These are phyloP conservation scores for Altica lythri DNA, from an alignment of 2,888 invertebrate genomes.

Conservation along the genomic window DNA sequence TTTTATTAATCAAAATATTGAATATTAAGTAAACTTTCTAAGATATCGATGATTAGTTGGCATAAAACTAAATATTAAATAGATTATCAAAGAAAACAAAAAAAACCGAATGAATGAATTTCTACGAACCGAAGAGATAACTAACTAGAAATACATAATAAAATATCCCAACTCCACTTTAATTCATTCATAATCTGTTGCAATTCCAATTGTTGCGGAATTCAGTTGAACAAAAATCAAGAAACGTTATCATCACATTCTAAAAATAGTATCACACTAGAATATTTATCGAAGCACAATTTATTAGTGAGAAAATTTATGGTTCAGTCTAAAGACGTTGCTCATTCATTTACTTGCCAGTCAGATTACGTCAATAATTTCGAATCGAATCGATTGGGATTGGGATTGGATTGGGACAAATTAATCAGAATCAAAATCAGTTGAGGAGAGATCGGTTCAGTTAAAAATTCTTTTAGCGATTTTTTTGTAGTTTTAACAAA, in stretches of 20 bases:
- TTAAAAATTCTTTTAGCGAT: constrained; percentile 10
- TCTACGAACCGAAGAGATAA: no score
- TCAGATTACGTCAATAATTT: constrained; percentile 40
- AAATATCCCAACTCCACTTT: no score
- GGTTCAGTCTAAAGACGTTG: constrained; percentile 15
- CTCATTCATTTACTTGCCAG: constrained; percentile 1
- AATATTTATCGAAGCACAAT: constrained; percentile 31
- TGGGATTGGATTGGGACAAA: constrained; percentile 30
- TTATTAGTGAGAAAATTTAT: constrained; percentile 13
- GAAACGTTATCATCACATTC: constrained; percentile 42
- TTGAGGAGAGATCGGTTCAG: constrained; percentile 4
- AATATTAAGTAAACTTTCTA: no score
- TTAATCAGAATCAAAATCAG: constrained; percentile 20
- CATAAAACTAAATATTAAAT: no score
- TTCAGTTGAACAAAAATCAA: constrained; percentile 36
- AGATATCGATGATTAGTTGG: no score
- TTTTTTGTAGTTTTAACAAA: constrained; percentile 23
- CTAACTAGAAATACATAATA: no score
- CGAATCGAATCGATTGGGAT: no score
- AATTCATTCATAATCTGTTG: constrained; percentile 11
- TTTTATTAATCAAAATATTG: no score
- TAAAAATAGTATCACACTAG: constrained; percentile 43
- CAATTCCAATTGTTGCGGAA: constrained; percentile 29
- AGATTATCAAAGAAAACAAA: no score
- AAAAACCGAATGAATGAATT: no score